Conservation (phyloP, 2,888 invertebrate species). For the Pteria penguin region DNA sequence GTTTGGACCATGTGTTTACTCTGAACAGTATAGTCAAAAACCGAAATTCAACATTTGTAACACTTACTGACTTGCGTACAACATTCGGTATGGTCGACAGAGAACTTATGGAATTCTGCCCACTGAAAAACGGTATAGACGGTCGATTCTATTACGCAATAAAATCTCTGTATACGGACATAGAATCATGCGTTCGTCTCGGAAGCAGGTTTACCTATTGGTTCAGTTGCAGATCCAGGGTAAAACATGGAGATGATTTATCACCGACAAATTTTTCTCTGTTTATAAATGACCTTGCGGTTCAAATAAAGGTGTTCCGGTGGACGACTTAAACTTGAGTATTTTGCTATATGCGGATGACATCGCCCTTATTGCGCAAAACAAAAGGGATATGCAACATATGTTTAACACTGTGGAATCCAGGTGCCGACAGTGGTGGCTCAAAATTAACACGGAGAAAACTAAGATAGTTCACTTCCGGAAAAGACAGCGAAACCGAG, state of each 20-base stretch:
- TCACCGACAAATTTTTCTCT: conserved; percentile 26
- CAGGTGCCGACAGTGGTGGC: conserved; percentile 43
- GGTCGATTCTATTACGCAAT: conserved; percentile 22
- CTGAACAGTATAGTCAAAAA: conserved; percentile 12
- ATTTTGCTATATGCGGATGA: conserved; percentile 39
- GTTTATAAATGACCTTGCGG: neutral
- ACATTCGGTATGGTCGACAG: conserved; percentile 20
- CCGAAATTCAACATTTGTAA: conserved; percentile 17
- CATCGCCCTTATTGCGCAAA: conserved; percentile 40
- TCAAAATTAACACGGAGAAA: conserved; percentile 43
- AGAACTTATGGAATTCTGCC: conserved; percentile 19
- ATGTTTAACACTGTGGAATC: conserved; percentile 32
- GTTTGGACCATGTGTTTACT: conserved; percentile 7
- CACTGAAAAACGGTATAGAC: conserved; percentile 16
- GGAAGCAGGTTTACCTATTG: neutral
- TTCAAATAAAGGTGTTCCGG: neutral
- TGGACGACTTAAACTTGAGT: neutral
- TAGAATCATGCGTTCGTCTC: neutral
- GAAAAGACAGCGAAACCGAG: neutral
- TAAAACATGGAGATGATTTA: conserved; percentile 24
- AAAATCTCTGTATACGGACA: neutral
- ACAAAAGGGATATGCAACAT: conserved; percentile 35
- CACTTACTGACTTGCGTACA: conserved; percentile 25
- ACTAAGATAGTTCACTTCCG: conserved; percentile 50
- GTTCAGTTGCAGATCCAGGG: neutral